These are phyloP conservation scores for Tachypleus tridentatus DNA, from an alignment of 1,140 invertebrate species.

Conservation along the genomic window DNA sequence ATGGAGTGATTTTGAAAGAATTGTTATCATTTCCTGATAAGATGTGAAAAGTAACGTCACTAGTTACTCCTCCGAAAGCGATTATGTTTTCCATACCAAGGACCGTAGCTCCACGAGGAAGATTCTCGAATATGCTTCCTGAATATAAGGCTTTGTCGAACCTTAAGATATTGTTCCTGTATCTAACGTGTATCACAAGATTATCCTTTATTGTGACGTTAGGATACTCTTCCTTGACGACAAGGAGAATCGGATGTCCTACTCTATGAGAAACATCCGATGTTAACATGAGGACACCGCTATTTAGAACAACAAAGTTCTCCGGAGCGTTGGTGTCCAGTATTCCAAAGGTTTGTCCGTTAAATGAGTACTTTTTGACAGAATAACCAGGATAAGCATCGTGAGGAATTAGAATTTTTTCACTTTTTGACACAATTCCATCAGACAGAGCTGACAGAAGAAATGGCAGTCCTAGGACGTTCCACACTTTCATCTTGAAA, in stretches of 20 bases:
- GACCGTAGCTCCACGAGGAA: conserved; percentile 51
- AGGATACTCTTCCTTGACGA: conserved; percentile 62
- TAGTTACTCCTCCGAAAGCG: conserved; percentile 45
- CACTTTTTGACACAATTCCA: neutral
- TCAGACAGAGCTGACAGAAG: too few species aligned
- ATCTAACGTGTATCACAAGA: conserved; percentile 64
- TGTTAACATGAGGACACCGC: conserved; percentile 80
- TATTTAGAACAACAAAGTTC: conserved; percentile 64
- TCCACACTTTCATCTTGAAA: too few species aligned
- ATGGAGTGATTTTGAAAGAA: conserved; percentile 31
- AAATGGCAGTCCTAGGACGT: too few species aligned
- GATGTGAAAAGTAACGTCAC: conserved; percentile 55
- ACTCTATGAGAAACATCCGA: conserved; percentile 64
- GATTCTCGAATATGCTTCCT: conserved; percentile 57
- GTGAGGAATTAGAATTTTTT: conserved; percentile 40
- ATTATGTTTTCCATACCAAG: conserved; percentile 39
- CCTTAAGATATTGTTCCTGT: conserved; percentile 60
- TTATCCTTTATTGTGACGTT: conserved; percentile 65
- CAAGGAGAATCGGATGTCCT: conserved; percentile 59
- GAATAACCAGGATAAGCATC: conserved; percentile 73
- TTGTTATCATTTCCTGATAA: conserved; percentile 43
- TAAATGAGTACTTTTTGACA: conserved; percentile 53
- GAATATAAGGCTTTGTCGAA: conserved; percentile 54
- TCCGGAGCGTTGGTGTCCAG: conserved; percentile 18
- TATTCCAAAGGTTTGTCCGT: conserved; percentile 31